A percentile compares a stretch with the other conserved stretches of the same genome.
Evolutionary conservation across 2,888 invertebrate species (phyloP).

Genomic region (Sphaerophoria taeniata): DNA sequence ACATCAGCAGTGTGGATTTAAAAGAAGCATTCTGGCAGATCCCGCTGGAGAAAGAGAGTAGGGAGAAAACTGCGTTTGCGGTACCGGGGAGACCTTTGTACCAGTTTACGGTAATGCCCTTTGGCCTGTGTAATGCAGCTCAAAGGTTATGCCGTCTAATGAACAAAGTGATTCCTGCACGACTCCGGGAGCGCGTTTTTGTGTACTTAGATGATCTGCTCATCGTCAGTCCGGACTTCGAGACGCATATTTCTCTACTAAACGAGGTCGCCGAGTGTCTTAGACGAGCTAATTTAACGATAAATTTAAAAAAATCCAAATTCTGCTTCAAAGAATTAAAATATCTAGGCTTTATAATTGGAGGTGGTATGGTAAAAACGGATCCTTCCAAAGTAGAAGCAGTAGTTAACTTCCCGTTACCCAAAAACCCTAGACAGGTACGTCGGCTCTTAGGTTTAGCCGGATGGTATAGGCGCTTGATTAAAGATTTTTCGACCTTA

Average conservation of each 20-base stretch:
- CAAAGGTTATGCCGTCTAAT: too few species aligned
- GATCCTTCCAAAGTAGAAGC: slow-evolving; percentile 42
- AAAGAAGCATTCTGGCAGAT: slow-evolving; percentile 47
- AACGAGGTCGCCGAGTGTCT: slow-evolving; percentile 48
- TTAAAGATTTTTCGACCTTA: slow-evolving; percentile 49
- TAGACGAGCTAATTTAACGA: slow-evolving; percentile 53
- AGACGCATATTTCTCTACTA: slow-evolving; percentile 47
- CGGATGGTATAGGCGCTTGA: slow-evolving; percentile 71
- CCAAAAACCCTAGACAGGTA: slow-evolving; percentile 66
- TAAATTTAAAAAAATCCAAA: slow-evolving; percentile 9
- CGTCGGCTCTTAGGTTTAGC: slow-evolving; percentile 70
- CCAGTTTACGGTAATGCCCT: too few species aligned
- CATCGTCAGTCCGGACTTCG: slow-evolving; percentile 41
- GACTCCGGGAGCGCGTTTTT: too few species aligned
- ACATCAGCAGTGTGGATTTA: slow-evolving; percentile 32
- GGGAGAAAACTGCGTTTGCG: too few species aligned
- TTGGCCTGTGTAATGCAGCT: too few species aligned
- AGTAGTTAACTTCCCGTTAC: slow-evolving; percentile 61
- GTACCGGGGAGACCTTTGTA: too few species aligned
- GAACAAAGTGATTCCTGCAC: too few species aligned
- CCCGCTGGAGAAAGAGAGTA: slow-evolving; percentile 9
- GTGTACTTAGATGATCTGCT: slow-evolving; percentile 63
- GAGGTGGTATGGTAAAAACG: slow-evolving; percentile 47
- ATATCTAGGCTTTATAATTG: slow-evolving; percentile 64
- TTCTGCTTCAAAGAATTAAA: slow-evolving; percentile 62